These are phyloP conservation scores for Orientallactaga sibirica DNA, from an alignment of 2,797 vertebrate species.

Conservation along the genomic window DNA sequence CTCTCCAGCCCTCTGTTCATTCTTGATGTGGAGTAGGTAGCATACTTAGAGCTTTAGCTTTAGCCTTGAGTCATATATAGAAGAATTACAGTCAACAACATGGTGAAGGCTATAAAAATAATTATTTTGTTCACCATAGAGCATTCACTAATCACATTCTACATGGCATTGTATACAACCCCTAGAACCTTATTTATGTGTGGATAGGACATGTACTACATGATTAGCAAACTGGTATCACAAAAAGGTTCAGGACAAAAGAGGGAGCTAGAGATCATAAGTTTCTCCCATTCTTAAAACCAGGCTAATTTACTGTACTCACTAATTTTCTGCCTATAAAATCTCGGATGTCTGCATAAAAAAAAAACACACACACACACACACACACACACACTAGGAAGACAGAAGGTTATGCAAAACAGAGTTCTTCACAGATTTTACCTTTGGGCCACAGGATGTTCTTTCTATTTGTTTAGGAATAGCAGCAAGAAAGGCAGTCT, in stretches of 20 bases:
- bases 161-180: neutral
- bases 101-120: neutral
- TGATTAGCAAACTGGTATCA: neutral
- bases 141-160: neutral
- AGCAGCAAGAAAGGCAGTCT: conserved; percentile 32
- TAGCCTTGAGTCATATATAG: neutral
- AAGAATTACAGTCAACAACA: neutral
- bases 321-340: neutral
- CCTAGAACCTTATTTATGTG: neutral
- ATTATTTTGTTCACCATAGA: neutral
- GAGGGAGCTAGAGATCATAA: neutral
- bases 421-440: conserved; percentile 60
- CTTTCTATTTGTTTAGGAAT: conserved; percentile 26
- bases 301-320: neutral
- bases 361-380: neutral
- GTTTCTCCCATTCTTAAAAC: conserved; percentile 48
- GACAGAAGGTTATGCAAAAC: neutral
- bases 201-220: neutral
- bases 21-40: neutral
- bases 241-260: neutral
- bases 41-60: neutral
- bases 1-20: neutral
- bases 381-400: neutral
- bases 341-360: neutral
- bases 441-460: conserved; percentile 71